Evolutionary conservation across 2,888 invertebrate species (phyloP), one percentile per base, ranked within the genome.

Genomic region (Odontocolon sp.): DNA sequence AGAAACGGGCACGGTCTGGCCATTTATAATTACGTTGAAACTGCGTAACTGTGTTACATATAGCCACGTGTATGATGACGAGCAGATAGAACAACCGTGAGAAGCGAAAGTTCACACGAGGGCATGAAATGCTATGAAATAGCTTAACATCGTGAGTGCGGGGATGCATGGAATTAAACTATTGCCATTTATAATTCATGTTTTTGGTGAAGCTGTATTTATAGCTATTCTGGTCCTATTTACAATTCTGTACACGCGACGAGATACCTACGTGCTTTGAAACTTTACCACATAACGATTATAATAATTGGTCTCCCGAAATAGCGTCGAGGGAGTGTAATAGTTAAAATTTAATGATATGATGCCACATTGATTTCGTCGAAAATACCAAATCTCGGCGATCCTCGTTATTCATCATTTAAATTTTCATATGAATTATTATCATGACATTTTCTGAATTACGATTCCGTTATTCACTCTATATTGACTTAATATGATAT

Each of bases 101-200:
- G 59, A 38, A 8, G 3, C 18, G 9, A n/a, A 3, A 21, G 9
- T 14, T 6, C 28, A 42, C 42, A 23, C 40, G 59, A 3, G 14
- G 16, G 3, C 42, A 18, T 9, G 18, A 59, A 42, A 42, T 59
- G 9, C 28, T n/a, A 54, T 18, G 54, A 54, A 59, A 42, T 42
- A 42, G 59, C 6, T 18, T 16, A 42, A 28, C 42, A 42, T 40
- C 42, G 59, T 28, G 42, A 18, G 18, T 0, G 16, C 18, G 28
- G 21, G 28, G 42, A 42, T 42, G 38, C 42, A 6, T 28, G 23
- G 5, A 59, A 42, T 40, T 28, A 26, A 59, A 59, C 28, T 42
- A 28, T 59, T 28, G 59, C 42, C 6, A 59, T 28, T 42, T 14
- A 42, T 18, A 28, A 28, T 26, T 11, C 16, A 42, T 28, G 40